Evolutionary conservation across 1,140 invertebrate genomes (phyloP).

Genomic region (Diuraphis noxia): DNA sequence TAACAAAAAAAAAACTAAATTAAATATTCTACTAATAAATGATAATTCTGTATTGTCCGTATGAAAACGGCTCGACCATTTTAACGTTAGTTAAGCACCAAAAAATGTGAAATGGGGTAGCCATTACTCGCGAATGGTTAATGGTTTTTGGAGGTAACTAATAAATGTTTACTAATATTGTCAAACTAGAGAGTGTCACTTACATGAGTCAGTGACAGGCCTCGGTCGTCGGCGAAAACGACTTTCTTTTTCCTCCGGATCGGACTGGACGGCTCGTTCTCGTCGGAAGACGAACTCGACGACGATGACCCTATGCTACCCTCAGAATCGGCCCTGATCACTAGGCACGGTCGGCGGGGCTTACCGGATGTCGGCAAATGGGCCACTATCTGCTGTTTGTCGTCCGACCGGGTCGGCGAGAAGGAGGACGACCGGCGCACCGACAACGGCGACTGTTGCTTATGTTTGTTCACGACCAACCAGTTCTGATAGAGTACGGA

Average conservation of each 20-base stretch:
- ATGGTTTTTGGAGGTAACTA: neutral
- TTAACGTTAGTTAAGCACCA: too few relatives aligned
- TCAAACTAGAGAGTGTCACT: conserved; percentile 53
- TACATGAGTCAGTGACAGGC: conserved; percentile 79
- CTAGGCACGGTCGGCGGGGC: conserved; percentile 62
- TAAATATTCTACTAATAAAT: too few relatives aligned
- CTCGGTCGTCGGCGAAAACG: conserved; percentile 91
- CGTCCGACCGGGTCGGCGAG: conserved; percentile 58
- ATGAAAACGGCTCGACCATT: too few relatives aligned
- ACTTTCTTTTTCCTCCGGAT: conserved; percentile 77
- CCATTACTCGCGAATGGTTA: too few relatives aligned
- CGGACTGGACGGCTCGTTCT: conserved; percentile 60
- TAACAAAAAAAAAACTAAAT: too few relatives aligned
- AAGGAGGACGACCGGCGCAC: conserved; percentile 56
- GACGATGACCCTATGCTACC: conserved; percentile 34
- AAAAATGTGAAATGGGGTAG: too few relatives aligned
- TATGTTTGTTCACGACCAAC: conserved; percentile 60
- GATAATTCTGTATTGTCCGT: too few relatives aligned
- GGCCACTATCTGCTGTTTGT: conserved; percentile 56
- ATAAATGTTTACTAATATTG: neutral
- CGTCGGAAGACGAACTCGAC: conserved; percentile 55
- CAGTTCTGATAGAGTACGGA: conserved; percentile 58
- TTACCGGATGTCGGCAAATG: conserved; percentile 56
- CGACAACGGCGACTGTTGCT: conserved; percentile 60
- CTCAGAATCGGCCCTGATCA: conserved; percentile 60